Percentiles rank a stretch among this genome's conserved stretches.
phyloP scores from a whole-genome alignment of 2,113 vertebrate genomes.

The Nannobrachium achirus region DNA sequence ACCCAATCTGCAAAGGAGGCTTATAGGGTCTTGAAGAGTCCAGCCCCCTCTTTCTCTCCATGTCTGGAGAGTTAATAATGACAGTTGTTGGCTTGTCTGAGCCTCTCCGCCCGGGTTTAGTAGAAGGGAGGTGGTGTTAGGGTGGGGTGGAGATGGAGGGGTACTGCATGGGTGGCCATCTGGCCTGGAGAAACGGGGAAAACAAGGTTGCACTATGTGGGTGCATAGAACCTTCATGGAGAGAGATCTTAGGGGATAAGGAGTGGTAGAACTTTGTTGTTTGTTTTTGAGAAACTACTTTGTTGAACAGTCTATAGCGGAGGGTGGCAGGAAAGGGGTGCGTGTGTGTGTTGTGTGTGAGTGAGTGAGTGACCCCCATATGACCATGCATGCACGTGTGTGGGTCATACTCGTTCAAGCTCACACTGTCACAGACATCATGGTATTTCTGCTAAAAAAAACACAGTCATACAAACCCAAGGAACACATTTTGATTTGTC shows the following conservation, averaged over 20 bases:
- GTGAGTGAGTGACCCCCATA: too few relatives aligned
- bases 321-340: too few relatives aligned
- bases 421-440: too few relatives aligned
- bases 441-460: too few relatives aligned
- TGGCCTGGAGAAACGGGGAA: slow-evolving; percentile 54
- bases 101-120: slow-evolving; percentile 69
- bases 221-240: slow-evolving; percentile 17
- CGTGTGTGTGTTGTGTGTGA: too few relatives aligned
- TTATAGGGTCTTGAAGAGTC: slow-evolving; percentile 14
- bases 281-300: background rate
- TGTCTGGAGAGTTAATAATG: slow-evolving; percentile 63
- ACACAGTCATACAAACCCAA: too few relatives aligned
- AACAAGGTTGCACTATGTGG: slow-evolving; percentile 32
- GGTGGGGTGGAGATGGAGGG: slow-evolving; percentile 5
- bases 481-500: too few relatives aligned
- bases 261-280: background rate
- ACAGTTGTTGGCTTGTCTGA: slow-evolving; percentile 77
- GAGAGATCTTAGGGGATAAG: slow-evolving; percentile 17
- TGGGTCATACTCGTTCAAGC: too few relatives aligned
- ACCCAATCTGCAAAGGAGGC: slow-evolving; percentile 23
- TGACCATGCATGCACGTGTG: too few relatives aligned
- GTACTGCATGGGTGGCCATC: slow-evolving; percentile 75
- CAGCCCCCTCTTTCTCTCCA: slow-evolving; percentile 20
- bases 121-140: background rate
- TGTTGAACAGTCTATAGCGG: too few relatives aligned